Evolutionary conservation across 2,888 invertebrate genomes (phyloP).

Genomic region (Acanthosepion lycidas): DNA sequence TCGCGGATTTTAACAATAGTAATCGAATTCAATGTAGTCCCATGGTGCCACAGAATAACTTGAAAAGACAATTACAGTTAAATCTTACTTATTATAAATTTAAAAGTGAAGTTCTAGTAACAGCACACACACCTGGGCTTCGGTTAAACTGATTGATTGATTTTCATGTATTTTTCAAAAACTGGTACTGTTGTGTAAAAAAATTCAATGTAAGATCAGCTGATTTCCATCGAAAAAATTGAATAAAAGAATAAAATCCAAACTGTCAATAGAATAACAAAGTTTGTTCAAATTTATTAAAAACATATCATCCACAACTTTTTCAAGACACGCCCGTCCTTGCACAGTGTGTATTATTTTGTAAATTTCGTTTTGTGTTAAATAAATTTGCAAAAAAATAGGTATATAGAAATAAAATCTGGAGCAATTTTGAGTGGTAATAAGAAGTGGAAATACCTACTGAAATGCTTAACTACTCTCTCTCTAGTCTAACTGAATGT

Average conservation of each 20-base stretch:
- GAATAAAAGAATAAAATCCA: background rate
- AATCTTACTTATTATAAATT: background rate
- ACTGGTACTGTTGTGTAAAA: no score
- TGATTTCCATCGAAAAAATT: background rate
- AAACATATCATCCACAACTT: no score
- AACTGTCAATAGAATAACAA: background rate
- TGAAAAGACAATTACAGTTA: background rate
- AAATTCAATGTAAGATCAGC: background rate
- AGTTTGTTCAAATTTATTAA: no score
- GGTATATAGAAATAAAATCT: no score
- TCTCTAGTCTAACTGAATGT: no score
- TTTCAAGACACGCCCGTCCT: no score
- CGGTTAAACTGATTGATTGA: background rate
- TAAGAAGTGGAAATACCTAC: no score
- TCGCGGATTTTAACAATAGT: conserved; percentile 33
- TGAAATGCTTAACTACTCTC: no score
- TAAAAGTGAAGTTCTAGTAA: background rate
- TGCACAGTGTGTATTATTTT: no score
- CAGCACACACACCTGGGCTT: conserved; percentile 6
- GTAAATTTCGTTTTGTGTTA: no score
- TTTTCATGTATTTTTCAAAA: background rate
- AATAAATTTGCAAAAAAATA: no score
- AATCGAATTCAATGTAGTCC: background rate
- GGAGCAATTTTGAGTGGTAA: no score
- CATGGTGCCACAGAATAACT: background rate